Conservation (phyloP, 2,113 vertebrate species). For the Vireo altiloquus region DNA sequence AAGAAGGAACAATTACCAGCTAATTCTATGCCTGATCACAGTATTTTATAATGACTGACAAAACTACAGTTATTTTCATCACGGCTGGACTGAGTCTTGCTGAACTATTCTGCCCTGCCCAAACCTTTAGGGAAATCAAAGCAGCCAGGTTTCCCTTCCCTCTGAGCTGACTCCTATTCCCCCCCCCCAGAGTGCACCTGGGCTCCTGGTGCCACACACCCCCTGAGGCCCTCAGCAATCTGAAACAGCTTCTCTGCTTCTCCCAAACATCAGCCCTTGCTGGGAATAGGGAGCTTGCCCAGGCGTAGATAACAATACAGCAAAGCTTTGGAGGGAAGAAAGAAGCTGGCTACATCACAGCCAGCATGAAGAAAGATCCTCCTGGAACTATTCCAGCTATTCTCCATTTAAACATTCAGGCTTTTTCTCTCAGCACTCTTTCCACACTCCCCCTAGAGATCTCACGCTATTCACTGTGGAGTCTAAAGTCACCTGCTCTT, state of each 20-base stretch:
- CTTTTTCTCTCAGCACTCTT: neutral
- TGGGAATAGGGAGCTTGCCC: neutral
- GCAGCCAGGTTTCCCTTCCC: neutral
- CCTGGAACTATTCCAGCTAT: slow-evolving; percentile 36
- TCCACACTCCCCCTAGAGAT: neutral
- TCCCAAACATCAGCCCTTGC: neutral
- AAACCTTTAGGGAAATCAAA: neutral
- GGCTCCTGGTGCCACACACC: neutral
- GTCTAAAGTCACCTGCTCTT: slow-evolving; percentile 22
- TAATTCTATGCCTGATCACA: neutral
- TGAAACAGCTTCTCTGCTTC: neutral
- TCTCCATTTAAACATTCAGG: neutral
- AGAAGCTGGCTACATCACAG: neutral
- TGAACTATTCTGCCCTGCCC: neutral
- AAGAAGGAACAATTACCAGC: neutral
- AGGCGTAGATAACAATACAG: neutral
- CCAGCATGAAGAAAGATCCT: neutral
- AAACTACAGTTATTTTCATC: neutral
- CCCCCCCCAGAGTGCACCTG: neutral
- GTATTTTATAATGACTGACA: neutral
- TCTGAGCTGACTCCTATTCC: neutral
- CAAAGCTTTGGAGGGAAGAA: neutral
- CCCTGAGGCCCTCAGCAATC: neutral
- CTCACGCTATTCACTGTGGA: neutral
- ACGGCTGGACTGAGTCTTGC: neutral